Conservation (phyloP, 2,888 invertebrate species). For the Teleiodes luculella region DNA sequence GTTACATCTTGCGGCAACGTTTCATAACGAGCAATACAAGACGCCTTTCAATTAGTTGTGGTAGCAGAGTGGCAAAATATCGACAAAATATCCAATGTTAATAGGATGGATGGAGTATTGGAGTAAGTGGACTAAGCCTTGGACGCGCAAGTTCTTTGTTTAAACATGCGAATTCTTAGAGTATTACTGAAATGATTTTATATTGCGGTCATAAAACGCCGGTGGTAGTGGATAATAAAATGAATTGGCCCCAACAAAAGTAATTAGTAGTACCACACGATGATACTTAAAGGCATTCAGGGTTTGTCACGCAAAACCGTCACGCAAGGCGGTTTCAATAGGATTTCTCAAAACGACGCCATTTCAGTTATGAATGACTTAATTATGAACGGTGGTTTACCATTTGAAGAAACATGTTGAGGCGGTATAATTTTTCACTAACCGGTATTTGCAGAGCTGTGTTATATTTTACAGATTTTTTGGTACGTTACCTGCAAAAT, state of each 20-base stretch:
- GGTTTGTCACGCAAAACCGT: constrained; percentile 61
- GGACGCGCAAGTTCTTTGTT: no score
- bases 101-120: no score
- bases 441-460: no score
- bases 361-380: constrained; percentile 46
- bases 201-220: constrained; percentile 26
- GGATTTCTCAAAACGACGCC: constrained; percentile 42
- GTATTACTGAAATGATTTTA: constrained; percentile 28
- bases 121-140: no score
- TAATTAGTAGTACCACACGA: constrained; percentile 49
- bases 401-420: not conserved
- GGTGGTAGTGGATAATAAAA: constrained; percentile 36
- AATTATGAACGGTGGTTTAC: constrained; percentile 29
- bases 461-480: no score
- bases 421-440: not conserved
- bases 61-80: constrained; percentile 29
- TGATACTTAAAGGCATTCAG: constrained; percentile 40
- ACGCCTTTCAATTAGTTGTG: constrained; percentile 45
- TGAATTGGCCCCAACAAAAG: constrained; percentile 53
- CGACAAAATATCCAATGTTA: constrained; percentile 2
- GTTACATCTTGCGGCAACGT: constrained; percentile 59
- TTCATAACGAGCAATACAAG: constrained; percentile 57
- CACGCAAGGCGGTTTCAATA: constrained; percentile 60
- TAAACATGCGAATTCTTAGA: constrained; percentile 29
- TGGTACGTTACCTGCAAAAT: not conserved